Evolutionary conservation across 2,113 vertebrate species (phyloP).

Genomic region (Prunella himalayana): DNA sequence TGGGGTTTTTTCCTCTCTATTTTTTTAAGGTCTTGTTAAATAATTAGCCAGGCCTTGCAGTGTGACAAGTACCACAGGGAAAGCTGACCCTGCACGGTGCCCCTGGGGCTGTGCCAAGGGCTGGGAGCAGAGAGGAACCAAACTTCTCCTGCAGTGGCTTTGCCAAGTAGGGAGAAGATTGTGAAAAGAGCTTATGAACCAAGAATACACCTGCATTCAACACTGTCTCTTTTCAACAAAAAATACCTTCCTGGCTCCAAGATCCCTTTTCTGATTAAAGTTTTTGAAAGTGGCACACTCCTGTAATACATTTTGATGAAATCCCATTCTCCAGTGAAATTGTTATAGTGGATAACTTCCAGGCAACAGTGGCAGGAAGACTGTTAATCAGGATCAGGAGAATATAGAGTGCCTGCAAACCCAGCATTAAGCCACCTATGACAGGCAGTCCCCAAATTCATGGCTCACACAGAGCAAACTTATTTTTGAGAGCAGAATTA

Average conservation of each 20-base stretch:
- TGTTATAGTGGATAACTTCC: slow-evolving; percentile 32
- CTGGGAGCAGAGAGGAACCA: not conserved
- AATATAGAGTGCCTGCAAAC: slow-evolving; percentile 1
- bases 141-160: not conserved
- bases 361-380: not conserved
- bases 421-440: not conserved
- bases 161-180: not conserved
- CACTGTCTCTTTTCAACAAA: not conserved
- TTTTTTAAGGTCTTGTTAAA: not conserved
- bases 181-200: not conserved
- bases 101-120: accelerated
- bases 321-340: slow-evolving; percentile 32
- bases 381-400: slow-evolving; percentile 38
- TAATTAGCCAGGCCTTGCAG: no score
- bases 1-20: accelerated
- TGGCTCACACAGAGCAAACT: slow-evolving; percentile 13
- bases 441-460: not conserved
- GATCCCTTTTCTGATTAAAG: slow-evolving; percentile 48
- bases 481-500: slow-evolving; percentile 14
- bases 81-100: accelerated
- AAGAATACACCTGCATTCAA: not conserved
- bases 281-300: slow-evolving; percentile 19
- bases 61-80: accelerated
- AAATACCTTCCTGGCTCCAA: not conserved
- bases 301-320: slow-evolving; percentile 45